phyloP scores from a whole-genome alignment of 2,888 invertebrate genomes.

The Apeira syringaria region DNA sequence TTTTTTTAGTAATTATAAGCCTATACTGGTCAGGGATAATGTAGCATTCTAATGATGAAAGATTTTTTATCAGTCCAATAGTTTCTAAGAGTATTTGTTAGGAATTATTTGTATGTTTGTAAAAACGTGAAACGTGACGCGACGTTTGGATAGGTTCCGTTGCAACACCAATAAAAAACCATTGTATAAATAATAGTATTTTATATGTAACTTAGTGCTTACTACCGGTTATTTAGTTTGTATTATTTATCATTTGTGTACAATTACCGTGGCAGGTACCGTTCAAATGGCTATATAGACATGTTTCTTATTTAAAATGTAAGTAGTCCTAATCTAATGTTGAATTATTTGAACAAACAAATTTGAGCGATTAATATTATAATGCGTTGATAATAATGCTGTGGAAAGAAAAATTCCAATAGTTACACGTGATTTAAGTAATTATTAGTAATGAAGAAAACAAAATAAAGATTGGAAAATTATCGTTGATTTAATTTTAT shows the following conservation, averaged over 20 bases:
- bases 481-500: constrained; percentile 13
- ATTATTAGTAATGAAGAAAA: constrained; percentile 39
- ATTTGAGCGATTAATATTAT: constrained; percentile 22
- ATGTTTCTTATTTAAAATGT: constrained; percentile 7
- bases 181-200: too few relatives aligned
- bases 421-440: constrained; percentile 39
- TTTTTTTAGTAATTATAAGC: too few relatives aligned
- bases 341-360: constrained; percentile 24
- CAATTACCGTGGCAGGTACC: constrained; percentile 4
- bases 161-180: too few relatives aligned
- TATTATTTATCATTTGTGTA: constrained; percentile 14
- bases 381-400: constrained; percentile 31
- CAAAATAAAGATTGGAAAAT: constrained; percentile 37
- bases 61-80: too few relatives aligned
- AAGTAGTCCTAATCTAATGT: constrained; percentile 16
- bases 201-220: too few relatives aligned
- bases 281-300: constrained; percentile 6
- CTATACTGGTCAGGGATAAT: too few relatives aligned
- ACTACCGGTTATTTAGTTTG: constrained; percentile 18
- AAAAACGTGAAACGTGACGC: too few relatives aligned
- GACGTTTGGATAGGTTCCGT: too few relatives aligned
- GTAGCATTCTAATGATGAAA: too few relatives aligned
- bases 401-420: constrained; percentile 49
- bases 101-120: too few relatives aligned
- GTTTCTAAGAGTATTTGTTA: too few relatives aligned